These are phyloP conservation scores for Gymnocephalus cernua DNA, from an alignment of 2,113 vertebrate genomes.

Conservation along the genomic window DNA sequence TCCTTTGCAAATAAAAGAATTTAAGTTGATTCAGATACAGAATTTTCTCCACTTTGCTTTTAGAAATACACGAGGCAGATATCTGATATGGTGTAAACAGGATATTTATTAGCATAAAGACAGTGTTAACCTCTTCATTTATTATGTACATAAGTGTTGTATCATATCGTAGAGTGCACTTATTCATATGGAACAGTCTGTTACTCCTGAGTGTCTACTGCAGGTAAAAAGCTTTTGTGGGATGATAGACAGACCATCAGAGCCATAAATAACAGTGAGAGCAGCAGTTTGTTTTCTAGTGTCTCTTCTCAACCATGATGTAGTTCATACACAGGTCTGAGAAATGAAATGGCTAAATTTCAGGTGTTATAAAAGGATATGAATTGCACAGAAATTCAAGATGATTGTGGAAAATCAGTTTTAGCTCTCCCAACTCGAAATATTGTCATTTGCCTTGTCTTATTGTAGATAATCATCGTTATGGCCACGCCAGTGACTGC, in stretches of 20 bases:
- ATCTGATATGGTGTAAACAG: conserved; percentile 57
- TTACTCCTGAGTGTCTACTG: conserved; percentile 74
- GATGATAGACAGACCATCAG: conserved; percentile 17
- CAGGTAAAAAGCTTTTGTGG: conserved; percentile 29
- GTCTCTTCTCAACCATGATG: neutral
- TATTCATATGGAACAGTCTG: conserved; percentile 73
- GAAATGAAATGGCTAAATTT: neutral
- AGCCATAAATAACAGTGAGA: conserved; percentile 34
- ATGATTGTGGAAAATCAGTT: conserved; percentile 18
- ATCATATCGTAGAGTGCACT: conserved; percentile 56
- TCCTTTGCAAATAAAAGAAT: conserved; percentile 50
- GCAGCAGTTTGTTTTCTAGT: conserved; percentile 33
- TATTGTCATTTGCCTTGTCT: neutral
- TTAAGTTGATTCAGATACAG: neutral
- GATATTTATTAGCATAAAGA: conserved; percentile 75
- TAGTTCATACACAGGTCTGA: neutral
- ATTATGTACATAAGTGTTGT: conserved; percentile 54
- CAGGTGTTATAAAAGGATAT: conserved; percentile 23
- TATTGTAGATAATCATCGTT: neutral
- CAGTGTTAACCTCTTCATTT: conserved; percentile 57
- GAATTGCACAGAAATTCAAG: neutral
- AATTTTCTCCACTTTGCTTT: neutral
- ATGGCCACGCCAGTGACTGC: neutral
- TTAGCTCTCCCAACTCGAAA: neutral
- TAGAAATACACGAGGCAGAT: conserved; percentile 27